Evolutionary conservation across 2,797 vertebrate genomes (phyloP), one percentile per base, ranked within the genome.

Genomic region (Scolopax bukidnonensis): DNA sequence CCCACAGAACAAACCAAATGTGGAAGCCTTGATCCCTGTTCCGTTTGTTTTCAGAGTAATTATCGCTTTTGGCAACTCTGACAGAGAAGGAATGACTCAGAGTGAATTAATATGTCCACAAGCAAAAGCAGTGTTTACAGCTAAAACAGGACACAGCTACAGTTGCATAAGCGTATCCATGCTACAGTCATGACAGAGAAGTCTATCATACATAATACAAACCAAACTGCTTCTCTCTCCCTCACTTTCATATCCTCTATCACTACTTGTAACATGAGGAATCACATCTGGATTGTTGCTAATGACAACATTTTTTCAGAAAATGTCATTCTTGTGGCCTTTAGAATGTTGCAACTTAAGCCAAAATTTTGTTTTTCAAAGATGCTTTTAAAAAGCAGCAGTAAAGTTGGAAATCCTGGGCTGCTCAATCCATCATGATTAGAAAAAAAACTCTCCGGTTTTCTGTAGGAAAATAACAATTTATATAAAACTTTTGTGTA

Each of bases 41-140:
- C 73, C 94, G 32, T 87, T 95, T 96, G 82, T 91, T 96, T 95
- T 89, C 45, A 92, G 86, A 74, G 78, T 87, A 87, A 87, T 93
- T 95, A 88, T 84, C 1, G 0, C 53, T 95, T 67, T 47, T 96
- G 96, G 84, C 81, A 85, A 69, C 33, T 95, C 84, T 79, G 67
- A 89, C 76, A 92, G 91, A 90, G 69, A 93, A 95, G 82, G 60
- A 91, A 77, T 96, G 87, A 96, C 85, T 96, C 94, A 93, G 78
- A 90, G 82, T 43, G 75, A 95, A 94, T 92, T 84, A 89, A 38
- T 96, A 92, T 65, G 65, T 93, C 92, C 81, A 94, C 63, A 69
- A 93, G 75, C 51, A 84, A 95, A 92, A 95, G 57, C 80, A 76
- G 63, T 65, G 53, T 90, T 96, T 90, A 80, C 81, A 95, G 91